Base-by-base conservation (phyloP, 2,888 invertebrate species). In the Drosophila cyrtoloma region DNA sequence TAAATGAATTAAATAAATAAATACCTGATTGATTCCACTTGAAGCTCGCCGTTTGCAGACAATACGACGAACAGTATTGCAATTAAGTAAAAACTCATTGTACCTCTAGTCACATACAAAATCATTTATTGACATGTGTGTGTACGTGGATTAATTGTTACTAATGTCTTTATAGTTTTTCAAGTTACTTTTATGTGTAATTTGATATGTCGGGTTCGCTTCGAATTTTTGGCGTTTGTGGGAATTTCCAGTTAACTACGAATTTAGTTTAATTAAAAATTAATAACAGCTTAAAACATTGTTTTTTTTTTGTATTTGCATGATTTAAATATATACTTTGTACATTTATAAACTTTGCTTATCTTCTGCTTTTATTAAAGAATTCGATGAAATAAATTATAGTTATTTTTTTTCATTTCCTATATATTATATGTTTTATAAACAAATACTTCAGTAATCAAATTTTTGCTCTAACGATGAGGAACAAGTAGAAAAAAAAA, bases 41-140 rank as follows among this genome's bases (percentile, higher is more conserved):
- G 59, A 44, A 75, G 50, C 32, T 66, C 69, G 37, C 42, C 62
- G 47, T 55, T 67, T 19, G 67, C 39, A 32, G 58, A 51, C 47
- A 67, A 57, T 55, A 70, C 63, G 67, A 59, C 22, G 32, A 72
- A 56, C 22, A 85, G 62, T 47, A 68, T 52, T 58, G 69, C 75
- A 61, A 81, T 70, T 50, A 72, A 62, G 56, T 72, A 58, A 44
- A 71, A 42, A 56, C 47, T 64, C 65, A 80, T 85, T 81, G 74
- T 61, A 47, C 68, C 52, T 85, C 58, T 68, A 51, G 65, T 69
- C 62, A 78, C 75, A 82, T 64, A 60, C 85, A 82, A 79, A 59
- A 56, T 69, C 52, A 69, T 71, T 53, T 68, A 32, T 60, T 62
- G 28, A 73, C 66, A 61, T 70, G 35, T n/a, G 52, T 60, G 47